These are phyloP conservation scores for Lochmaea crataegi DNA, from an alignment of 2,888 invertebrate species.

Conservation along the genomic window DNA sequence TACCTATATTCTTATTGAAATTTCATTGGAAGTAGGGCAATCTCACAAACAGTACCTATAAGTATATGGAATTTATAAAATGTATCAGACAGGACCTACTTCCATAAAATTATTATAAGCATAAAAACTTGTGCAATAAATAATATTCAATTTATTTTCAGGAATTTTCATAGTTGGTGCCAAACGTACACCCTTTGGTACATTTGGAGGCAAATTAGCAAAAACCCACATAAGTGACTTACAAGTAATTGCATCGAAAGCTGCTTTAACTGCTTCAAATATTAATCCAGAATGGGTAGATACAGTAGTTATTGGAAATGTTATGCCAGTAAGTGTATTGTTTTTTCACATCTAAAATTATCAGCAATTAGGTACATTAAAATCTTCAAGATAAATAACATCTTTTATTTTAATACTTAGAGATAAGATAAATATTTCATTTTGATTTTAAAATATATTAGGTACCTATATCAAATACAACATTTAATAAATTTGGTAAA, in stretches of 20 bases:
- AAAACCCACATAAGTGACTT: slow-evolving; percentile 81
- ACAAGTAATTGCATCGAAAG: slow-evolving; percentile 83
- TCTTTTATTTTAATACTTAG: no score
- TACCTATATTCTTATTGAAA: no score
- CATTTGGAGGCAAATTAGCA: slow-evolving; percentile 88
- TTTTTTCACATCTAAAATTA: neutral
- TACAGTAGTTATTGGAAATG: slow-evolving; percentile 90
- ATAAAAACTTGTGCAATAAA: neutral
- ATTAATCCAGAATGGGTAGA: slow-evolving; percentile 89
- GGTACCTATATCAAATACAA: no score
- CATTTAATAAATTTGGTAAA: neutral
- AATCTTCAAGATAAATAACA: neutral
- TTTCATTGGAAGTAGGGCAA: no score
- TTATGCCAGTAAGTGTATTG: slow-evolving; percentile 66
- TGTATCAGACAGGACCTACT: no score
- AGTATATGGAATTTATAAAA: no score
- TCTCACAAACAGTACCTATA: no score
- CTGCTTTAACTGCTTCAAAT: slow-evolving; percentile 82
- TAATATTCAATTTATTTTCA: slow-evolving; percentile 57
- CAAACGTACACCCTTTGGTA: slow-evolving; percentile 96
- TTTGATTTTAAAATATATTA: no score
- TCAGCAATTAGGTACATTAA: neutral
- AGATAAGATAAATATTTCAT: no score
- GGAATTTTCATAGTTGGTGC: slow-evolving; percentile 94
- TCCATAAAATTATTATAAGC: neutral